A percentile compares a stretch with the other conserved stretches of the same genome.
phyloP scores from a whole-genome alignment of 2,888 invertebrate species.

The Falcaria lacertinaria region DNA sequence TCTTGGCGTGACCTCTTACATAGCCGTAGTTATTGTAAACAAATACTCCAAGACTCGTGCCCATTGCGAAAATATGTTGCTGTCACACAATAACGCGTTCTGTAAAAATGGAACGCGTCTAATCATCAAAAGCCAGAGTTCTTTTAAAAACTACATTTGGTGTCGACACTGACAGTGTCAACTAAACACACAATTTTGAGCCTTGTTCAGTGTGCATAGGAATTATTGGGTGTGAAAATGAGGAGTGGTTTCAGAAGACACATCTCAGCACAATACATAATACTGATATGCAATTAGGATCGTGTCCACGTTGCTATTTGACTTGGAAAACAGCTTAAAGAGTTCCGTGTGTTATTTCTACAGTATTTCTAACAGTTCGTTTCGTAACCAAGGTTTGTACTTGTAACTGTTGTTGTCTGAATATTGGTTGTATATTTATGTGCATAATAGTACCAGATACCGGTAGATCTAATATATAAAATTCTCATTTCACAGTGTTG shows the following conservation, averaged over 20 bases:
- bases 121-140: constrained; percentile 54
- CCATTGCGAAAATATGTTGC: constrained; percentile 51
- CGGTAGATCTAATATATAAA: too few species aligned
- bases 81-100: constrained; percentile 37
- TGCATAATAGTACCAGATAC: too few species aligned
- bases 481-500: too few species aligned
- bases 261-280: constrained; percentile 32
- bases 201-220: constrained; percentile 14
- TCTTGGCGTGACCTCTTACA: background rate
- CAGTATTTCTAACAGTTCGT: constrained; percentile 45
- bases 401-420: background rate
- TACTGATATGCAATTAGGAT: constrained; percentile 53
- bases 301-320: constrained; percentile 59
- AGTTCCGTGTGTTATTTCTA: constrained; percentile 45
- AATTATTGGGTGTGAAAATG: constrained; percentile 1
- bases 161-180: constrained; percentile 26
- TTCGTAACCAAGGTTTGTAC: constrained; percentile 32
- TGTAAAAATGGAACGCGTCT: constrained; percentile 64
- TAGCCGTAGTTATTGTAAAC: constrained; percentile 14
- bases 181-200: constrained; percentile 15
- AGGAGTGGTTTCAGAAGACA: constrained; percentile 23
- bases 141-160: constrained; percentile 27
- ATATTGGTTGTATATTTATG: too few species aligned
- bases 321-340: constrained; percentile 62
- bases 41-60: constrained; percentile 15